These are phyloP conservation scores for Troglohyphantes excavatus DNA, from an alignment of 2,888 invertebrate genomes.

Conservation along the genomic window DNA sequence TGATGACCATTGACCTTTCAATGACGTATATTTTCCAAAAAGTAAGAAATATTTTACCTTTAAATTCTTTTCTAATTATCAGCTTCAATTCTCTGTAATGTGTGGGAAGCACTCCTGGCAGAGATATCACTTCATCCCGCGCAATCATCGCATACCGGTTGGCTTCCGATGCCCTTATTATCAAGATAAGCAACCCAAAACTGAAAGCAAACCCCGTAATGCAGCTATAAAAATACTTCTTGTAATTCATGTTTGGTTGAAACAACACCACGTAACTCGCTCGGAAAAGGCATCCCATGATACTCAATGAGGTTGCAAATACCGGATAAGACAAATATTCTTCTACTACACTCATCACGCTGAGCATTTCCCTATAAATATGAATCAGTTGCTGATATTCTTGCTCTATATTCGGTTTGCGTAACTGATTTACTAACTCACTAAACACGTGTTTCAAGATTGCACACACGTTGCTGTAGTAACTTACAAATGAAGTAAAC, in stretches of 20 bases:
- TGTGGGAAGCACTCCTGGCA: background rate
- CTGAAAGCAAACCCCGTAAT: background rate
- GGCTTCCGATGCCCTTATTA: background rate
- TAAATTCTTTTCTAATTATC: background rate
- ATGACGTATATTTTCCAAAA: slow-evolving; percentile 14
- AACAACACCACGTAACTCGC: background rate
- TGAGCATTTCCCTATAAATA: background rate
- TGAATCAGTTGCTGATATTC: background rate
- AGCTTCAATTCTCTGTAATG: background rate
- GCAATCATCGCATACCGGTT: background rate
- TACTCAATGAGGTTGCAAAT: background rate
- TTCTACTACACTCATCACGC: background rate
- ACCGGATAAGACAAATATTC: background rate
- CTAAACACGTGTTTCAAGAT: background rate
- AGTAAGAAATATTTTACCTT: background rate
- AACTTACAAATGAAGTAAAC: background rate
- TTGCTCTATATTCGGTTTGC: background rate
- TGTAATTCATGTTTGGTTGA: too few species aligned
- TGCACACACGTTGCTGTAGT: background rate
- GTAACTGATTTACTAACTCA: background rate
- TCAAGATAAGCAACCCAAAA: background rate
- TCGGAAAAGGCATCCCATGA: background rate
- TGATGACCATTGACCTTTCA: slow-evolving; percentile 2
- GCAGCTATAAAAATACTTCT: background rate
- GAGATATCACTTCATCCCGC: background rate